phyloP scores from a whole-genome alignment of 2,113 vertebrate species.

The Struthio camelus region DNA sequence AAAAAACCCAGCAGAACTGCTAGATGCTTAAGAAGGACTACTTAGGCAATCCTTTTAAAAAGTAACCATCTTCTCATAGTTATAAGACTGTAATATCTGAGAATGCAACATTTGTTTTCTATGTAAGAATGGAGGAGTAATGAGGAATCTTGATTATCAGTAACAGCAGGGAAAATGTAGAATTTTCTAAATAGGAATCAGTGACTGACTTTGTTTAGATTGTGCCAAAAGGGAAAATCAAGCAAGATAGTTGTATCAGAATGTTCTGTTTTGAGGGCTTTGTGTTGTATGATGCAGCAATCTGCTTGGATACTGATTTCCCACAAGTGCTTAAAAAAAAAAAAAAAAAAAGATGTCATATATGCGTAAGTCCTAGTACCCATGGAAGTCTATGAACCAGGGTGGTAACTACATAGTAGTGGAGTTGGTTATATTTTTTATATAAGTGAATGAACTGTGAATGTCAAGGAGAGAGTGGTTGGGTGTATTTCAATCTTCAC shows the following conservation, averaged over 20 bases:
- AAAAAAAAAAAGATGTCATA: background rate
- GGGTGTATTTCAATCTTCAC: background rate
- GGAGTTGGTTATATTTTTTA: background rate
- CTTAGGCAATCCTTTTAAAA: background rate
- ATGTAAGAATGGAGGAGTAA: background rate
- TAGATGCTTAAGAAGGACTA: background rate
- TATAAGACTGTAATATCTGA: background rate
- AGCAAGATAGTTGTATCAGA: background rate
- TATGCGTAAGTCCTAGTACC: background rate
- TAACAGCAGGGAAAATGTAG: background rate
- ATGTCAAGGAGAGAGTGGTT: background rate
- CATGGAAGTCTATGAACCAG: rapidly evolving
- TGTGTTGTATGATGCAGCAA: background rate
- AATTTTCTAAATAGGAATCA: background rate
- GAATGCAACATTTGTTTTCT: background rate
- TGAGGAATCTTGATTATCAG: rapidly evolving
- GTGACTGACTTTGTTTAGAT: background rate
- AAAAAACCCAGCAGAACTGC: background rate
- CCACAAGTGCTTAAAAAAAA: background rate
- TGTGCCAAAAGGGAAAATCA: background rate
- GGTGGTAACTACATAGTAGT: rapidly evolving
- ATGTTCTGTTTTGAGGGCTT: background rate
- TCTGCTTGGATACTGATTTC: background rate
- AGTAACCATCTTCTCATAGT: rapidly evolving
- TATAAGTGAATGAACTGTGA: background rate